Base-by-base conservation (phyloP, 2,797 vertebrate species). In the Myiotriccus ornatus region DNA sequence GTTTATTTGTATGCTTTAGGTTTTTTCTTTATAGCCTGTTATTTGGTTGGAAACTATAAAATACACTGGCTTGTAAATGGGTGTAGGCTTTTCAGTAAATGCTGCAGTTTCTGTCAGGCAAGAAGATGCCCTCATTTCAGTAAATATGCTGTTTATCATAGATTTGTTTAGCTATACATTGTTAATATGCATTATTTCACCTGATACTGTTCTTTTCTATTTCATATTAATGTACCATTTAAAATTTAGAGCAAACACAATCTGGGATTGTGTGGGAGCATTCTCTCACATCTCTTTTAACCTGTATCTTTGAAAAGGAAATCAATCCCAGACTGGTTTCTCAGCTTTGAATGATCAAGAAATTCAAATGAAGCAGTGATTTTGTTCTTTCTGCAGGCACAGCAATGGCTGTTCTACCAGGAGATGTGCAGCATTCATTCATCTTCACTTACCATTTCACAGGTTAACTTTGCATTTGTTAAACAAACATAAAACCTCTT, bases 1-100 rank as follows among this genome's bases (percentile, higher is more conserved):
- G 53, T 73, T 95, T 73, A 93, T 90, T 70, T 95, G 63, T 79
- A 84, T 4, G 53, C 37, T 77, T 90, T 9, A 44, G 24, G 4
- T 60, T 95, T 88, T 84, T 69, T 35, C 43, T 84, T 86, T 69
- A 74, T 60, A 67, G 12, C 9, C 34, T 87, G 62, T 55, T 94
- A 91, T 84, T 81, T 73, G 43, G 23, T 65, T 85, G 73, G 50
- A 95, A 95, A 84, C 37, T 10, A 52, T 49, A 70, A 94, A 88
- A 90, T 57, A 69, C 13, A 44, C n/a, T 53, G 84, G 68, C 57
- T 87, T 90, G 43, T n/a, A 95, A 94, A 84, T 60, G 43, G 39
- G 64, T 90, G 35, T 8, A 87, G 39, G 44, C 43, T 90, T 86
- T 93, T 80, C 65, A 88, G 46, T 75, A 91, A 94, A 73, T 76